Evolutionary conservation across 1,140 invertebrate species (phyloP).

Genomic region (Laodelphax striatellus): DNA sequence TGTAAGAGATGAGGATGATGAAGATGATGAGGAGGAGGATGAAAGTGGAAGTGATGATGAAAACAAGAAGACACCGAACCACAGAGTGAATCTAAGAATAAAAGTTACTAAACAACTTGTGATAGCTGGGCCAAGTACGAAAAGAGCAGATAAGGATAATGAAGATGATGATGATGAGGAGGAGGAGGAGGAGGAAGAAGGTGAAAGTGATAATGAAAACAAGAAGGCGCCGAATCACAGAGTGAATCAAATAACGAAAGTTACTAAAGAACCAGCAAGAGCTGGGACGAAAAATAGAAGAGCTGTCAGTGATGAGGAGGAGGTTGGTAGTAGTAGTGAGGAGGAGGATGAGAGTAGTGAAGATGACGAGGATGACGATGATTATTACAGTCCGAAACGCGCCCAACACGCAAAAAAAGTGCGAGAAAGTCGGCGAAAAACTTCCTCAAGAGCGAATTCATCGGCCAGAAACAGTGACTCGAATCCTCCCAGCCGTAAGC

Average conservation of each 20-base stretch:
- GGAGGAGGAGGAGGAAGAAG: neutral
- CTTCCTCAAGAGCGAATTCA: too few relatives aligned
- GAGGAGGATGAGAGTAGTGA: neutral
- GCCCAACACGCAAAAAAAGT: too few relatives aligned
- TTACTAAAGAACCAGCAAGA: too few relatives aligned
- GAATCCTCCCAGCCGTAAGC: neutral
- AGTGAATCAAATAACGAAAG: too few relatives aligned
- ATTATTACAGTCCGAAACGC: too few relatives aligned
- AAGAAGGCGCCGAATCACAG: too few relatives aligned
- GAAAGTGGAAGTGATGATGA: neutral
- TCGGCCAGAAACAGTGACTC: too few relatives aligned
- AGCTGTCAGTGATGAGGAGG: neutral
- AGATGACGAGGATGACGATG: neutral
- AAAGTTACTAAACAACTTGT: too few relatives aligned
- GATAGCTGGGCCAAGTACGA: neutral
- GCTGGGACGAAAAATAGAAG: neutral
- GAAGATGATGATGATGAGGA: neutral
- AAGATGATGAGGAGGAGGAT: neutral
- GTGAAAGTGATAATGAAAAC: neutral
- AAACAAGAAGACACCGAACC: neutral
- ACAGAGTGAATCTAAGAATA: too few relatives aligned
- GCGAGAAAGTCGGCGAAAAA: too few relatives aligned
- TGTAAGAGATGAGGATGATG: neutral
- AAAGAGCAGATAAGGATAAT: too few relatives aligned
- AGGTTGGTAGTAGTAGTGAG: neutral